Base-by-base conservation (phyloP, 2,797 vertebrate species). In the Enteromius argenteus region DNA sequence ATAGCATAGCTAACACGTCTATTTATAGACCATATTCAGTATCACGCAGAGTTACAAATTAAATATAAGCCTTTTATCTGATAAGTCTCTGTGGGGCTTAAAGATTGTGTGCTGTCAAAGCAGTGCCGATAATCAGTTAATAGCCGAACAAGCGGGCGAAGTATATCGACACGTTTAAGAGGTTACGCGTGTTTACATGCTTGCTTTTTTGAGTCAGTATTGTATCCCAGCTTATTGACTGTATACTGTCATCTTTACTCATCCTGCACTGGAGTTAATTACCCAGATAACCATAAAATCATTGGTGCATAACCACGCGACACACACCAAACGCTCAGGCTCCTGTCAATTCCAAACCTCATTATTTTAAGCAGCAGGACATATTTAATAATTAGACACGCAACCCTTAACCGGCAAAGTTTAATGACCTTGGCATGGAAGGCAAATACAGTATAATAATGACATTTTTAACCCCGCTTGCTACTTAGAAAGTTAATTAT, bases 31-130 rank as follows among this genome's bases (percentile, higher is more conserved):
- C 53, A 46, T 51, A 46, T 77, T 83, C 79, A 73, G 82, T 58
- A 37, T 87, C 66, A 77, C 1, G 10, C 37, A 58, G 76, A 81
- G 37, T 62, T 83, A 87, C 51, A 81, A 88, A 81, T 83, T 75
- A 85, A 72, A 81, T 76, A 79, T 75, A 39, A 58, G 75, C 51
- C 19, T 82, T 88, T 81, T 67, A 85, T 86, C 42, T 78, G 64
- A 67, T 77, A 46, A 66, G 51, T 67, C 79, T 81, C 67, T 30
- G 76, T 82, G 51, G 15, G 64, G 35, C 56, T 84, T 78, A 67
- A 51, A 39, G 62, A 72, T 81, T 39, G 78, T 42, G 27, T 58
- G 19, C 73, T 71, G 49, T 83, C 53, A 86, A 75, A 74, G 37
- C 62, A 66, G 35, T 49, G 30, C 42, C 68, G 42, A 72, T 74